Percentiles rank a stretch among this genome's conserved stretches.
These are phyloP conservation scores for Panagrolaimus sp. DNA, from an alignment of 1,140 invertebrate species.

Conservation along the genomic window DNA sequence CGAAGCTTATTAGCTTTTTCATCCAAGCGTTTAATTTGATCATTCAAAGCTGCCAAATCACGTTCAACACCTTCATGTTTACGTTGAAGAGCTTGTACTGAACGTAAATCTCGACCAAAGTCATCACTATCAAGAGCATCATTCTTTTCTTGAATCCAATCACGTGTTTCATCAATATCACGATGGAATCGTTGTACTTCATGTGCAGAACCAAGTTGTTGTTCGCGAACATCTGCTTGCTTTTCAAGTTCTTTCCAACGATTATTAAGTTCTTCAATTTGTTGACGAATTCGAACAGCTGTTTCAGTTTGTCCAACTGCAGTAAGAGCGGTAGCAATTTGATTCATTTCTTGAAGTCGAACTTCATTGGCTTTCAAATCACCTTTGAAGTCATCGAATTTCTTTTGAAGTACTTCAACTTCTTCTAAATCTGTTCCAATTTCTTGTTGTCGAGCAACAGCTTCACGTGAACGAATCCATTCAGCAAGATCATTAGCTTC, in stretches of 20 bases:
- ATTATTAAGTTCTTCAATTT: slow-evolving; percentile 87
- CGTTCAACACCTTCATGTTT: slow-evolving; percentile 96
- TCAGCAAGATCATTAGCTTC: slow-evolving; percentile 94
- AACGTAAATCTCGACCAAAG: slow-evolving; percentile 86
- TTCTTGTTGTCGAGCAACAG: slow-evolving; percentile 77
- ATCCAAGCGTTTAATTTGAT: slow-evolving; percentile 93
- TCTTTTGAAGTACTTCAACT: slow-evolving; percentile 98
- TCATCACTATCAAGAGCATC: slow-evolving; percentile 91
- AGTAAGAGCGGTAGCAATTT: slow-evolving; percentile 78
- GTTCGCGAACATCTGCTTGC: slow-evolving; percentile 74
- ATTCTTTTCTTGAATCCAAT: slow-evolving; percentile 97
- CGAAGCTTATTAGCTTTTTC: slow-evolving; percentile 88
- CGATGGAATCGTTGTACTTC: slow-evolving; percentile 96
- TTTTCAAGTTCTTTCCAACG: slow-evolving; percentile 86
- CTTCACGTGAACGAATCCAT: slow-evolving; percentile 93
- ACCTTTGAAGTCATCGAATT: slow-evolving; percentile 97
- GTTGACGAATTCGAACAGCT: slow-evolving; percentile 92
- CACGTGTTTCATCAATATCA: slow-evolving; percentile 96
- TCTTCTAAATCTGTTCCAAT: slow-evolving; percentile 94
- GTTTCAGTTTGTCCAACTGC: slow-evolving; percentile 95
- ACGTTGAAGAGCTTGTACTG: slow-evolving; percentile 89
- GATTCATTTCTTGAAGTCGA: slow-evolving; percentile 89
- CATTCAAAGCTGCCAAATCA: slow-evolving; percentile 89
- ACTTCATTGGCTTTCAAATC: slow-evolving; percentile 96
- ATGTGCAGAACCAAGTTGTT: slow-evolving; percentile 89